Evolutionary conservation across 2,888 invertebrate species (phyloP).

Genomic region (Cheilosia soror): DNA sequence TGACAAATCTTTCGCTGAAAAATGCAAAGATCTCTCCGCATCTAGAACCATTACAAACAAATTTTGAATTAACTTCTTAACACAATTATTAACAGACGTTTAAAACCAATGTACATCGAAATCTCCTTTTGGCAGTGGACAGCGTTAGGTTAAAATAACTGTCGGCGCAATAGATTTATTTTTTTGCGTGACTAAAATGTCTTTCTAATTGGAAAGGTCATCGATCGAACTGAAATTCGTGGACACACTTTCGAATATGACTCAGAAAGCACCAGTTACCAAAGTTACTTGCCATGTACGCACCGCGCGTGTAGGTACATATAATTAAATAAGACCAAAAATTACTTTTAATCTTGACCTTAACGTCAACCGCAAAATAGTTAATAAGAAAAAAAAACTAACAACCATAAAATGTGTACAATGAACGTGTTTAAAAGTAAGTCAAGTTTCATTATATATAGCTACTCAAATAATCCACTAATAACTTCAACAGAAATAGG

Average conservation of each 20-base stretch:
- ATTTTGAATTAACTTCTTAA: too few species aligned
- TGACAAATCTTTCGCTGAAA: too few species aligned
- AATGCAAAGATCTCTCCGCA: too few species aligned
- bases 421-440: slow-evolving; percentile 12
- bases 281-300: neutral
- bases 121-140: too few species aligned
- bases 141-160: too few species aligned
- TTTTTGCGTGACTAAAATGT: neutral
- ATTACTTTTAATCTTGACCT: slow-evolving; percentile 21
- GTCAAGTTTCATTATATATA: slow-evolving; percentile 13
- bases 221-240: neutral
- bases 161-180: too few species aligned
- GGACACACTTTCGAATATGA: slow-evolving; percentile 17
- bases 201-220: neutral
- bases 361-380: slow-evolving; percentile 14
- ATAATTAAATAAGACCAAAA: neutral
- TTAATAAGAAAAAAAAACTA: neutral
- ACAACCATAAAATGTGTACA: neutral
- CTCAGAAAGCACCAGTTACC: neutral
- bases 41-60: too few species aligned
- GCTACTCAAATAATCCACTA: slow-evolving; percentile 19
- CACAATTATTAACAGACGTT: too few species aligned
- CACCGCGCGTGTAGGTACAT: neutral
- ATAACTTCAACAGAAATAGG: neutral
- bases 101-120: too few species aligned